A percentile compares a stretch with the other conserved stretches of the same genome.
Evolutionary conservation across 2,888 invertebrate species (phyloP).

Genomic region (Tridacna crocea): DNA sequence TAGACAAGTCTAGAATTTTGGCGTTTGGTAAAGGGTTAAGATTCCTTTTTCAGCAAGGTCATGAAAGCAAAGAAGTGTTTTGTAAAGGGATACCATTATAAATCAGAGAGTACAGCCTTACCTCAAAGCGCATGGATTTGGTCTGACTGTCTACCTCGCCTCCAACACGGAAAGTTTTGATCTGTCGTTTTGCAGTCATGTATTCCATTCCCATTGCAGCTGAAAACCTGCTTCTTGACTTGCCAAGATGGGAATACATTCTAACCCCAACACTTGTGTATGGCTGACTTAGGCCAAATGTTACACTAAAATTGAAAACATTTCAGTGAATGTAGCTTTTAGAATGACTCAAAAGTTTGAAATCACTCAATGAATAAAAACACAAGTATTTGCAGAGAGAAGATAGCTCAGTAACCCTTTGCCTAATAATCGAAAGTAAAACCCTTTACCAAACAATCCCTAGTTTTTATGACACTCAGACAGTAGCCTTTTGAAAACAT

Average conservation of each 20-base stretch:
- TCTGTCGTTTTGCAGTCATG: constrained; percentile 62
- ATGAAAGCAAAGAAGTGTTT: no score
- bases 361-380: no score
- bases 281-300: constrained; percentile 71
- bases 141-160: constrained; percentile 66
- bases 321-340: background rate
- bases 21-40: no score
- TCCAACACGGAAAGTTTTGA: constrained; percentile 63
- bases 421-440: no score
- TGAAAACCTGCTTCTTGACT: constrained; percentile 53
- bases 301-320: constrained; percentile 60
- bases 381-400: no score
- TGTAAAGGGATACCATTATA: background rate
- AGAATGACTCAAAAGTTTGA: no score
- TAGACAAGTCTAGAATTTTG: no score
- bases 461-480: no score
- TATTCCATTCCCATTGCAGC: constrained; percentile 68
- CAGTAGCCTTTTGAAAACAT: no score
- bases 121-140: constrained; percentile 65
- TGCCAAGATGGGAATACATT: constrained; percentile 63
- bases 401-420: no score
- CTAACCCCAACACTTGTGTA: constrained; percentile 69
- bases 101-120: background rate
- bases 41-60: no score
- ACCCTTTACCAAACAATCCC: no score